Percentiles rank a stretch among this genome's conserved stretches.
These are phyloP conservation scores for Parnassius smintheus DNA, from an alignment of 2,888 invertebrate genomes.

Conservation along the genomic window DNA sequence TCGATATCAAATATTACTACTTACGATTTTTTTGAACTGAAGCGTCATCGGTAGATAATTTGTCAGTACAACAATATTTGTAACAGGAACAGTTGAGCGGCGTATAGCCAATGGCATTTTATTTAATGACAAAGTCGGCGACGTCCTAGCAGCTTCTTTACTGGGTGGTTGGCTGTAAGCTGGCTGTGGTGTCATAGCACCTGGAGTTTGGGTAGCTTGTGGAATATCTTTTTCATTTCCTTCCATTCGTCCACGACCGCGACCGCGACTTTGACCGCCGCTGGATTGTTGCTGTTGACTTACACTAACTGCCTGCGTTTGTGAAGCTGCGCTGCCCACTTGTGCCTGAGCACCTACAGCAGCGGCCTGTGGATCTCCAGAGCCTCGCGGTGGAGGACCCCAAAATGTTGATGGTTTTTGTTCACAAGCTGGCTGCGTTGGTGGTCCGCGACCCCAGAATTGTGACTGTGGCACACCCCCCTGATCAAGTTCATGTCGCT, in stretches of 20 bases:
- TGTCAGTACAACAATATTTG: conserved; percentile 67
- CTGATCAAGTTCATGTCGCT: too few relatives aligned
- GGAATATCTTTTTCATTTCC: neutral
- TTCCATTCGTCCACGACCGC: too few relatives aligned
- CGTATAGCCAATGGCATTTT: conserved; percentile 66
- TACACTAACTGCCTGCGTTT: too few relatives aligned
- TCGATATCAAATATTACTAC: conserved; percentile 32
- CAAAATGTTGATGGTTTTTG: neutral
- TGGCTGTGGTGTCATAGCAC: conserved; percentile 10
- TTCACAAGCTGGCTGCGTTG: neutral
- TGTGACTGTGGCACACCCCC: neutral
- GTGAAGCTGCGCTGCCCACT: too few relatives aligned
- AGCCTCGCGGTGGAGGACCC: too few relatives aligned
- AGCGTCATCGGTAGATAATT: conserved; percentile 84
- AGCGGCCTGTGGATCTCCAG: neutral
- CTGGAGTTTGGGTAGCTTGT: neutral
- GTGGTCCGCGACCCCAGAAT: neutral
- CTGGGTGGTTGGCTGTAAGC: neutral
- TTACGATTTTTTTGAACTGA: conserved; percentile 66
- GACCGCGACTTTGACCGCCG: too few relatives aligned
- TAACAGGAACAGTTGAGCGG: conserved; percentile 40
- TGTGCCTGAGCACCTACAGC: too few relatives aligned
- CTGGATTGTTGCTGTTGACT: too few relatives aligned
- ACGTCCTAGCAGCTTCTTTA: neutral
- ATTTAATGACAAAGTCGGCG: conserved; percentile 29